Percentiles rank a stretch among this genome's conserved stretches.
Evolutionary conservation across 2,797 vertebrate species (phyloP).

Genomic region (Onychomys leucogaster): DNA sequence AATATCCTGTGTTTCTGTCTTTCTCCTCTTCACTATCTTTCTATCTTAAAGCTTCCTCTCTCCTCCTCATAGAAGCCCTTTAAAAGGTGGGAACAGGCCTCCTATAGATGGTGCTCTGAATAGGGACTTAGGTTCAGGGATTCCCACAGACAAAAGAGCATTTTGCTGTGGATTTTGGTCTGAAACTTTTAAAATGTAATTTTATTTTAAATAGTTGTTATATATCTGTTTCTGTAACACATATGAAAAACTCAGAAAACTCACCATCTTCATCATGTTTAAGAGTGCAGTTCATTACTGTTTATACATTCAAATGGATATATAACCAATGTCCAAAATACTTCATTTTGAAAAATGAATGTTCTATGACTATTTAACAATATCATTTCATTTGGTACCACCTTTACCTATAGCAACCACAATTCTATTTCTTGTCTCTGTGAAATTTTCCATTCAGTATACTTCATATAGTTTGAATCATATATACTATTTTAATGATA

Average conservation of each 20-base stretch:
- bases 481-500: neutral
- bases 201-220: neutral
- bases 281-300: neutral
- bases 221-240: neutral
- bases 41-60: no score
- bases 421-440: neutral
- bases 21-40: no score
- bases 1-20: no score
- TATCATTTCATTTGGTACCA: neutral
- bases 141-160: neutral
- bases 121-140: no score
- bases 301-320: neutral
- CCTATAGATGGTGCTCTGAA: no score
- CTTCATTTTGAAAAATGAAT: neutral
- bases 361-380: neutral
- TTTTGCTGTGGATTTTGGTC: neutral
- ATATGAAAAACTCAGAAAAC: neutral
- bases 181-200: neutral
- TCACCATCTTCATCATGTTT: neutral
- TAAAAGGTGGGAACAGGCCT: no score
- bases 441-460: neutral
- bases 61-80: no score
- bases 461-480: neutral
- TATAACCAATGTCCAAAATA: neutral
- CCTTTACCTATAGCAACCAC: no score